A percentile compares a stretch with the other conserved stretches of the same genome.
Conservation (phyloP, 2,113 vertebrate species). For the Vulpes vulpes region DNA sequence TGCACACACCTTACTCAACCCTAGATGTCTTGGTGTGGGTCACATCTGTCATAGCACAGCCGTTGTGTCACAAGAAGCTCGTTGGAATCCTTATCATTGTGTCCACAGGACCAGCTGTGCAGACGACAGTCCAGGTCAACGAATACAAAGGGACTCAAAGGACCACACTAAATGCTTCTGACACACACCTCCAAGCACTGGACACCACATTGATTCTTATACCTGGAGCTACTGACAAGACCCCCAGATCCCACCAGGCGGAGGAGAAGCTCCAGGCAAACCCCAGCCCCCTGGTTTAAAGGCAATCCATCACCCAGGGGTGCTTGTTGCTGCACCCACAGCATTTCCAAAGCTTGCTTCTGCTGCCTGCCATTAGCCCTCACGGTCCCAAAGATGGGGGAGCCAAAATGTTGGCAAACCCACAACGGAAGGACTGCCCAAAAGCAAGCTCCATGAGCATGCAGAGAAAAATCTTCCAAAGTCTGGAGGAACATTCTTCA, state of each 20-base stretch:
- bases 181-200: fast-evolving
- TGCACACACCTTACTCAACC: not conserved
- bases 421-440: fast-evolving
- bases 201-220: not conserved
- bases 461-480: not conserved
- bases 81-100: not conserved
- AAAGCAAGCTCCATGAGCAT: not conserved
- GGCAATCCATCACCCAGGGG: not conserved
- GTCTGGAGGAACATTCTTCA: not conserved
- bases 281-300: not conserved
- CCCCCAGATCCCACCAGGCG: not conserved
- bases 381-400: not conserved
- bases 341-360: not conserved
- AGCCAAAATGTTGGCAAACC: fast-evolving
- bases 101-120: not conserved
- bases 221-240: not conserved
- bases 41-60: not conserved
- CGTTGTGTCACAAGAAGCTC: not conserved
- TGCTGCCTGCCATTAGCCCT: not conserved
- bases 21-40: fast-evolving
- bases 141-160: not conserved
- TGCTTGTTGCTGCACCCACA: not conserved
- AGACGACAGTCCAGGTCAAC: not conserved
- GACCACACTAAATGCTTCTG: not conserved
- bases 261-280: not conserved